Conservation (phyloP, 2,113 vertebrate species). For the Pampusana beccarii region DNA sequence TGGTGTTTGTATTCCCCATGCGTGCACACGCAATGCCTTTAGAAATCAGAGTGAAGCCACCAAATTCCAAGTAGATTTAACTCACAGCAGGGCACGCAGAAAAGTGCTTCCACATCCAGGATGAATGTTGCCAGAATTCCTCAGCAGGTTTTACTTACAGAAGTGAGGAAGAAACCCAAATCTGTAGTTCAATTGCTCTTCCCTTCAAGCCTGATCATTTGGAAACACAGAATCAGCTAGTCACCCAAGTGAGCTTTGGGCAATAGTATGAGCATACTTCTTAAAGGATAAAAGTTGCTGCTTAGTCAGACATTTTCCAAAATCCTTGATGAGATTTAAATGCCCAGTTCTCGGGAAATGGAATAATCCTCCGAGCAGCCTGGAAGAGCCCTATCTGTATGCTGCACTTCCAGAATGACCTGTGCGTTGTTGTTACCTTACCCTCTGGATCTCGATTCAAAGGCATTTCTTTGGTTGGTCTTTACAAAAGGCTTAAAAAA, state of each 20-base stretch:
- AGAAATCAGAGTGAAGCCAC: neutral
- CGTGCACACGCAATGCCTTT: neutral
- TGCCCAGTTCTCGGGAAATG: neutral
- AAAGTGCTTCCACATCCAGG: neutral
- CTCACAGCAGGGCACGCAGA: neutral
- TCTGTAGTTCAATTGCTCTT: neutral
- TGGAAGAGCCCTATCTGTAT: neutral
- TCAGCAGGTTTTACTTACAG: neutral
- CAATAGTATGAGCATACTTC: neutral
- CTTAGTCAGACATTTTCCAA: neutral
- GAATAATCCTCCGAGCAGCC: neutral
- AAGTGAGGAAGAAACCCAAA: neutral
- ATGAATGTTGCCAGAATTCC: neutral
- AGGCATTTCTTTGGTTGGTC: neutral
- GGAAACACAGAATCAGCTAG: neutral
- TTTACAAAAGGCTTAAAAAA: neutral
- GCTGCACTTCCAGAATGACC: neutral
- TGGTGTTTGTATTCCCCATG: neutral
- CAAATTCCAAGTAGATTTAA: neutral
- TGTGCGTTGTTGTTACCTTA: neutral
- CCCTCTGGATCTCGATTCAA: fast-evolving
- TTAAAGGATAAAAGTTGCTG: neutral
- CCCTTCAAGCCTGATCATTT: neutral
- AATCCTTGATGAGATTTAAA: neutral
- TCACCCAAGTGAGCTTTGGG: neutral